Conservation (phyloP, 2,113 vertebrate species). For the Chunga burmeisteri region DNA sequence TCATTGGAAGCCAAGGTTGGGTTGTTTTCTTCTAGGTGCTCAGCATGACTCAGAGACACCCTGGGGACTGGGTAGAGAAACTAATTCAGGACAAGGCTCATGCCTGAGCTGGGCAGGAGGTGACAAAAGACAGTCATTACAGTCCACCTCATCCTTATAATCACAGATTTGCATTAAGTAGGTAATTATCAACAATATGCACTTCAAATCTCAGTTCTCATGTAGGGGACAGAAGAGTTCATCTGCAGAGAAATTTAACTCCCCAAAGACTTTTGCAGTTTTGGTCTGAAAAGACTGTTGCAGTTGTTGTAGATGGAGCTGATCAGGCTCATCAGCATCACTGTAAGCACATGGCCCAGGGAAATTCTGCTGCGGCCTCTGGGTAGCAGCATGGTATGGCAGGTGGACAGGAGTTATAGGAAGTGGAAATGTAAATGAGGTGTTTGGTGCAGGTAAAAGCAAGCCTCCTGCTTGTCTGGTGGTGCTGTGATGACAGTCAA, state of each 20-base stretch:
- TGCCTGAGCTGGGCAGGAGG: neutral
- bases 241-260: neutral
- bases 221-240: neutral
- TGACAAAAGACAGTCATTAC: neutral
- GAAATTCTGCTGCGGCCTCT: neutral
- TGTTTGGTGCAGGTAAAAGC: neutral
- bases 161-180: neutral
- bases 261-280: neutral
- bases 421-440: neutral
- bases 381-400: neutral
- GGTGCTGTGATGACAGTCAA: neutral
- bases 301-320: neutral
- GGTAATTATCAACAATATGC: neutral
- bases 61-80: fast-evolving
- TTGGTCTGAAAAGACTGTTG: neutral
- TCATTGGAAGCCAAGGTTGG: neutral
- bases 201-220: neutral
- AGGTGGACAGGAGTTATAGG: neutral
- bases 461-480: neutral
- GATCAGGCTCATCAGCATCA: fast-evolving
- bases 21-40: neutral
- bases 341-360: neutral
- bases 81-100: neutral
- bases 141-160: neutral
- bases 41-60: neutral